Evolutionary conservation across 2,797 vertebrate species (phyloP), one percentile per base, ranked within the genome.

Genomic region (Melanotaenia parkinsoni): DNA sequence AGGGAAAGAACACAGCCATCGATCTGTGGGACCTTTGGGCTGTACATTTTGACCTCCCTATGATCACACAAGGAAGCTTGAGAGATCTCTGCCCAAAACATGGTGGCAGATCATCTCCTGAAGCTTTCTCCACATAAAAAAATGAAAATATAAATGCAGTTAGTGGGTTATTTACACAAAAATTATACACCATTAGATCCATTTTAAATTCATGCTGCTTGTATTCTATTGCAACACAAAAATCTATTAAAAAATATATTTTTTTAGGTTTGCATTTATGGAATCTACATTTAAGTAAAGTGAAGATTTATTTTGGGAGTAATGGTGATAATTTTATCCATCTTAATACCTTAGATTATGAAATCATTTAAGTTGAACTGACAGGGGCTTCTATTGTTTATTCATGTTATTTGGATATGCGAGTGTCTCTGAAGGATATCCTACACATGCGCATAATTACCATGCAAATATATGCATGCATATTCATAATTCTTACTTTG

Each of bases 21-120:
- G 79, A 91, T 88, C 61, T 32, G 4, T 22, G 11, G 51, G 56
- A 76, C 77, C 82, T 77, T 24, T 75, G 69, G 79, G 63, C 78
- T 72, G 12, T 43, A 20, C 53, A 22, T 59, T 74, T 43, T 80
- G 72, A 79, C 80, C 70, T 66, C 28, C 60, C 6, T 43, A 51
- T 80, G 40, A 80, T 81, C 72, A 5, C 28, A 65, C 0, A 54
- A 38, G 33, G 22, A 6, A 61, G 40, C 58, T 11, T 2, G 20
- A 67, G 65, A 81, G 65, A 79, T 43, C 11, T 43, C 33, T 20
- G 70, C 63, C 72, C 70, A 32, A 14, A 69, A 66, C 54, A 63
- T 40, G 45, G 30, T 22, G 56, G 18, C 22, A 11, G 13, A 59
- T 54, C 22, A 4, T 37, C 9, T 59, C 61, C 26, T 57, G 43